Percentiles rank a stretch among this genome's conserved stretches.
These are phyloP conservation scores for Phalera bucephala DNA, from an alignment of 2,888 invertebrate species.

Conservation along the genomic window DNA sequence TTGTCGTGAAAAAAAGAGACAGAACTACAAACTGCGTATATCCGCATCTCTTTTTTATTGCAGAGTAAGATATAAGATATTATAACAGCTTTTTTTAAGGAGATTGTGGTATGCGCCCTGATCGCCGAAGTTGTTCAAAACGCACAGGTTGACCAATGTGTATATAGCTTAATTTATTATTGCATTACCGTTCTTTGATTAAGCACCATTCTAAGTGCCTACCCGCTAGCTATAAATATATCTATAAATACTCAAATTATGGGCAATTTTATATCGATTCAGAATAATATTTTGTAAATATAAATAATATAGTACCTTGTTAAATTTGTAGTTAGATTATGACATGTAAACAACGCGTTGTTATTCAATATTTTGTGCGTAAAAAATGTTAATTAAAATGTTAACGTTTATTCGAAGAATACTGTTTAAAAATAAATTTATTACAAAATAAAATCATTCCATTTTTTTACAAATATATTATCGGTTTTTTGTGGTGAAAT, in stretches of 20 bases:
- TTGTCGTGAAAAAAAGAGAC: no score
- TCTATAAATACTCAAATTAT: conserved; percentile 55
- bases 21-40: no score
- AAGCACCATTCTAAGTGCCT: conserved; percentile 34
- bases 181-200: conserved; percentile 4
- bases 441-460: no score
- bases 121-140: no score
- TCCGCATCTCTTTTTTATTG: no score
- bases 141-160: no score
- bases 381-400: conserved; percentile 9
- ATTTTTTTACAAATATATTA: no score
- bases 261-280: conserved; percentile 36
- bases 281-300: conserved; percentile 59
- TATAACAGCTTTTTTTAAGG: no score
- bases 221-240: conserved; percentile 33
- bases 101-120: no score
- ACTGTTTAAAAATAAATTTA: neutral
- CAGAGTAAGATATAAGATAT: no score
- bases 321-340: conserved; percentile 26
- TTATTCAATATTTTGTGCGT: conserved; percentile 22
- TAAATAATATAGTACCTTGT: conserved; percentile 44
- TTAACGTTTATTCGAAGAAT: neutral
- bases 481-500: no score
- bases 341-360: conserved; percentile 18
- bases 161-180: neutral